phyloP scores from a whole-genome alignment of 2,113 vertebrate species.

The Callionymus lyra region DNA sequence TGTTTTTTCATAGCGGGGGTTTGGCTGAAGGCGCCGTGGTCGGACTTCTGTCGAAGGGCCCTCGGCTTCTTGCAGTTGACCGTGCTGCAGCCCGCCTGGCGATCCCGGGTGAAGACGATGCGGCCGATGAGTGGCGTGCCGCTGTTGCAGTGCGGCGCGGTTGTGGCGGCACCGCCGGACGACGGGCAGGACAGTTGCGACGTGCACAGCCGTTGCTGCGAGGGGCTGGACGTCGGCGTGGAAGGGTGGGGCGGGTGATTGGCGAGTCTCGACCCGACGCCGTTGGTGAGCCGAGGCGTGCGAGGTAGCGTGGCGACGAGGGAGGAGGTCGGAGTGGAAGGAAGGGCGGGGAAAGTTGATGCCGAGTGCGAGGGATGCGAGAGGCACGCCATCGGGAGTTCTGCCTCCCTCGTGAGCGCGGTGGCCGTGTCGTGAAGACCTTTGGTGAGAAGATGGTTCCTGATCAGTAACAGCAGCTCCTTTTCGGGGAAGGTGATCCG shows the following conservation, averaged over 20 bases:
- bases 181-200: conserved; percentile 68
- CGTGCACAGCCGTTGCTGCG: conserved; percentile 70
- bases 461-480: conserved; percentile 87
- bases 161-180: conserved; percentile 59
- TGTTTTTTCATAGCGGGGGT: conserved; percentile 98
- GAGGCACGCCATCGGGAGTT: conserved; percentile 86
- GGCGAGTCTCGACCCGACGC: conserved; percentile 75
- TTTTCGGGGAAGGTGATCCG: conserved; percentile 94
- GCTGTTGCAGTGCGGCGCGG: conserved; percentile 68
- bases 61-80: conserved; percentile 81
- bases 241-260: conserved; percentile 68
- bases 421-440: conserved; percentile 85
- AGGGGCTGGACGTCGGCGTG: conserved; percentile 60
- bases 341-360: conserved; percentile 73
- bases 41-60: conserved; percentile 91
- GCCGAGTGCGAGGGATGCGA: conserved; percentile 66
- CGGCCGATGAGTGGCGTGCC: conserved; percentile 84
- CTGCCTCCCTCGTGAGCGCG: conserved; percentile 86
- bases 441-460: conserved; percentile 95
- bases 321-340: conserved; percentile 62
- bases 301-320: conserved; percentile 79
- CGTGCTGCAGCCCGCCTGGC: conserved; percentile 72
- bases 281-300: conserved; percentile 85
- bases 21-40: conserved; percentile 96
- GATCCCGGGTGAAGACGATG: conserved; percentile 90